Evolutionary conservation across 2,113 vertebrate species (phyloP), one percentile per base, ranked within the genome.

Genomic region (Leptobrachium ailaonicum): DNA sequence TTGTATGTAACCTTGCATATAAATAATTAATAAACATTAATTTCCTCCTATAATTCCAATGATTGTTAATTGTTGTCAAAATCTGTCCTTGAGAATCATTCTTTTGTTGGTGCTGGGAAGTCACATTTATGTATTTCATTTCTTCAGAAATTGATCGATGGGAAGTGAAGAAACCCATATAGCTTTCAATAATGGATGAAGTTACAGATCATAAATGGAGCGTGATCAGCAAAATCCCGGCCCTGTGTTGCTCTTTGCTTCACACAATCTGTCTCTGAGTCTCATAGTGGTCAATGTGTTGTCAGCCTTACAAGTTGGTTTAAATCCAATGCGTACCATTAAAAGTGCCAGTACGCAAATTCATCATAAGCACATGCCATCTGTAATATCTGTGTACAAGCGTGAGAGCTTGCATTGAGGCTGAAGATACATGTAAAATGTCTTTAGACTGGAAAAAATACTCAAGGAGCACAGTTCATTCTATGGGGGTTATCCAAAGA

Each of bases 151-250:
- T 73, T 67, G 71, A 80, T 73, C 20, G 78, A 74, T 73, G 42
- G 3, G 12, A 66, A 67, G 71, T 53, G 70, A 43, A 66, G 20
- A 56, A 44, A 68, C 50, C 41, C 70, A 71, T 68, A 42, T n/a
- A 41, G 68, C 32, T 45, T 44, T 80, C 66, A 80, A 80, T 80
- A 74, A 80, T 80, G 45, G 50, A 80, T 80, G 78, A 73, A 66
- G 50, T 45, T 80, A 66, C 50, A 68, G n/a, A 68, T 67, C 13
- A 68, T 67, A 74, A 73, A 74, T 80, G 78, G 41, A 73, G 78
- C 71, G 40, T 40, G 71, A 67, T 80, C 78, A 74, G 71, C 71
- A 73, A 66, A 72, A 72, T 41, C 66, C 62, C 69, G 42, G 14
- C 6, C 47, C 44, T 40, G n/a, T 71, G 44, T 1, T 63, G 40